These are phyloP conservation scores for Lampris incognitus DNA, from an alignment of 2,113 vertebrate species.

Conservation along the genomic window DNA sequence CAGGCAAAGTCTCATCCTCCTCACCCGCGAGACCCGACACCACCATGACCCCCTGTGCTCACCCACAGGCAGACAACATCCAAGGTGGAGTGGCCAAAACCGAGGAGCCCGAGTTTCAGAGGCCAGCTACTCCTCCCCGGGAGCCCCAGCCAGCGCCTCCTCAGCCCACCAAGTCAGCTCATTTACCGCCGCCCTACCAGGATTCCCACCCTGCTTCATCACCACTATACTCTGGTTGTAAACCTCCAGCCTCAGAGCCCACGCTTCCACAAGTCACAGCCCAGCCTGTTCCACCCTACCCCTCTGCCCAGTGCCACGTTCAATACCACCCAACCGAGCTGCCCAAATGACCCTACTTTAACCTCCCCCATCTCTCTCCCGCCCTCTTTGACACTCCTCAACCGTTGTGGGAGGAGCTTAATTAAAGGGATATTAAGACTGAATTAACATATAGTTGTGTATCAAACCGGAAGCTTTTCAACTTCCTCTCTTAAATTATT, in stretches of 20 bases:
- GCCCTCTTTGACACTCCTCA: background rate
- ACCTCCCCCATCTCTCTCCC: background rate
- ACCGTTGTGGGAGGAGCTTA: background rate
- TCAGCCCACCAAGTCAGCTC: conserved; percentile 66
- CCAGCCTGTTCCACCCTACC: conserved; percentile 1
- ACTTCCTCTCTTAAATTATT: conserved; percentile 47
- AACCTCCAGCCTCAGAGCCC: conserved; percentile 32
- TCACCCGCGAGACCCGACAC: conserved; percentile 74
- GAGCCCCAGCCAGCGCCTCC: conserved; percentile 64
- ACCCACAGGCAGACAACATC: conserved; percentile 80
- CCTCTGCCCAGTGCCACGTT: background rate
- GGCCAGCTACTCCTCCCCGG: conserved; percentile 74
- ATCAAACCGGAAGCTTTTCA: conserved; percentile 59
- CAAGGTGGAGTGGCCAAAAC: conserved; percentile 65
- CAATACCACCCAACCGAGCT: background rate
- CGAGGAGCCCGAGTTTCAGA: conserved; percentile 77
- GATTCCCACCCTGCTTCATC: conserved; percentile 23
- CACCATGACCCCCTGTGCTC: conserved; percentile 77
- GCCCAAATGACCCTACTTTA: conserved; percentile 48
- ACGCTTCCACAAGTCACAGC: conserved; percentile 49
- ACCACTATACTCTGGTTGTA: conserved; percentile 40
- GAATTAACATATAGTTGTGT: conserved; percentile 30
- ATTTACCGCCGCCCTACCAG: conserved; percentile 22
- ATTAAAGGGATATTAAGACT: conserved; percentile 12
- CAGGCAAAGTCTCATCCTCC: conserved; percentile 57